These are phyloP conservation scores for Rostratula benghalensis DNA, from an alignment of 2,113 vertebrate genomes.

Conservation along the genomic window DNA sequence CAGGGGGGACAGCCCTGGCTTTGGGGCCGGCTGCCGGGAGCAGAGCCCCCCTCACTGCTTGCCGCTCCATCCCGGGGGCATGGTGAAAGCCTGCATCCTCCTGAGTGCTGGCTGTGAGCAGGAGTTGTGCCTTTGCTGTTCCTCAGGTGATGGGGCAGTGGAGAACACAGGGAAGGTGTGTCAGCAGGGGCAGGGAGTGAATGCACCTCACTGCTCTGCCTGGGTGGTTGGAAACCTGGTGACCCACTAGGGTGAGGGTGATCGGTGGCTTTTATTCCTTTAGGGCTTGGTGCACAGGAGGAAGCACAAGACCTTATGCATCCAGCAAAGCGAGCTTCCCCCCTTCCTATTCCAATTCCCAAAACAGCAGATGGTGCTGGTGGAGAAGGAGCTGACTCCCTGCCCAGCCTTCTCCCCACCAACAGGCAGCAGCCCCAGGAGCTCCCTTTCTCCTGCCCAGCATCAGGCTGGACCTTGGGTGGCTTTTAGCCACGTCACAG, in stretches of 20 bases:
- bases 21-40: background rate
- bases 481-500: background rate
- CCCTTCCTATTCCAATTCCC: background rate
- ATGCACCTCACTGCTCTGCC: background rate
- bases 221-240: background rate
- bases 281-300: background rate
- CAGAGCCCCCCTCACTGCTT: background rate
- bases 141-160: background rate
- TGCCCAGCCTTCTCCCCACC: background rate
- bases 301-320: background rate
- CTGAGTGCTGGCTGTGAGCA: background rate
- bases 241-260: background rate
- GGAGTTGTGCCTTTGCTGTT: background rate
- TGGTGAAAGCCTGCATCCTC: background rate
- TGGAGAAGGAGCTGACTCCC: background rate
- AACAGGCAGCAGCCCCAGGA: background rate
- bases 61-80: fast-evolving
- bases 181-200: background rate
- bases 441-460: background rate
- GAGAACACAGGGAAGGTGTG: background rate
- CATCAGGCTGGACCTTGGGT: background rate
- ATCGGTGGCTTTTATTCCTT: background rate
- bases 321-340: background rate
- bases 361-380: fast-evolving
- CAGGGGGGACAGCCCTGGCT: background rate